Conservation (phyloP, 2,797 vertebrate species). For the Tarsius wallacei region DNA sequence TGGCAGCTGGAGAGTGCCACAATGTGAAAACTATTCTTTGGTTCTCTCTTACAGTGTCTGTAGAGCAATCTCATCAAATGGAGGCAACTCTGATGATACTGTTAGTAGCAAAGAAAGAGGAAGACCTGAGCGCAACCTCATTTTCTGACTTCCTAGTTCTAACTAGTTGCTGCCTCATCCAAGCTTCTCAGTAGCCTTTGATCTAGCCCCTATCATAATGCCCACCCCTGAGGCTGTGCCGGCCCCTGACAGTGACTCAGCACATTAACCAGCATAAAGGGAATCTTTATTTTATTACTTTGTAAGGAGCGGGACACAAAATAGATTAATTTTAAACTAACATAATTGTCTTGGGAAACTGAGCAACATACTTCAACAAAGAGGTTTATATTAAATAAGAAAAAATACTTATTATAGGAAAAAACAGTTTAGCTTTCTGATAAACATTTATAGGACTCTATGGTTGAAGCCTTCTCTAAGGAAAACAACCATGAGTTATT, state of each 20-base stretch:
- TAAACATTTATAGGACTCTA: slow-evolving; percentile 42
- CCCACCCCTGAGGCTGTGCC: not conserved
- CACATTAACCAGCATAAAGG: not conserved
- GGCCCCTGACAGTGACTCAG: not conserved
- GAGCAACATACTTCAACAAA: slow-evolving; percentile 12
- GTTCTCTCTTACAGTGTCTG: not conserved
- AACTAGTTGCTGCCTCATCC: not conserved
- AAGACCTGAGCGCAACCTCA: not conserved
- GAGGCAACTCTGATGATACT: not conserved
- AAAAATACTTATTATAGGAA: slow-evolving; percentile 17
- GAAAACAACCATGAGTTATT: slow-evolving; percentile 52
- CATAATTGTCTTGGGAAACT: slow-evolving; percentile 44
- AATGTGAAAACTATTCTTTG: slow-evolving; percentile 24
- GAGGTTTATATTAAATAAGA: slow-evolving; percentile 44
- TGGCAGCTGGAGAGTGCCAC: not conserved
- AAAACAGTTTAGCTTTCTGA: slow-evolving; percentile 57
- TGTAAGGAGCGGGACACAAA: not conserved
- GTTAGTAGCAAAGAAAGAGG: not conserved
- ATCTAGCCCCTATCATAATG: not conserved
- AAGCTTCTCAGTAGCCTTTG: not conserved
- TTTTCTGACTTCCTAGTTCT: not conserved
- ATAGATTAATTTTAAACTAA: slow-evolving; percentile 50
- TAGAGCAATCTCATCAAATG: not conserved
- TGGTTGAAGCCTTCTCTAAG: slow-evolving; percentile 42
- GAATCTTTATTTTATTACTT: slow-evolving; percentile 8